Percentiles rank a stretch among this genome's conserved stretches.
Conservation (phyloP, 2,797 vertebrate species). For the Silurus aristotelis region DNA sequence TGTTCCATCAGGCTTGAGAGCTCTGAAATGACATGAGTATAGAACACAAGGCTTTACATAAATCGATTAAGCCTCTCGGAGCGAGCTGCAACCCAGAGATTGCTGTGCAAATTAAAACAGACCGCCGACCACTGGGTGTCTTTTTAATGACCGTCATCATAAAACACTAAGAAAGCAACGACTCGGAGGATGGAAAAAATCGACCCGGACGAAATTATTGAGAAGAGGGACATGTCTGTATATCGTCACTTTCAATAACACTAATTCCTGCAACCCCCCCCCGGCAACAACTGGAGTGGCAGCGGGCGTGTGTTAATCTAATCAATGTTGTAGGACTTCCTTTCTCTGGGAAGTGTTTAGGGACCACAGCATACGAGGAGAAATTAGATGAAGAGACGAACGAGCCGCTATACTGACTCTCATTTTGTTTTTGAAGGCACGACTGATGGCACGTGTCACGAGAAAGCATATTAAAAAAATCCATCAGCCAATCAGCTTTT, state of each 20-base stretch:
- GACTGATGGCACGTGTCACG: too few species aligned
- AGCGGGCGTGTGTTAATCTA: conserved; percentile 14
- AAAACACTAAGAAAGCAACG: not conserved
- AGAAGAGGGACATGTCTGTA: conserved; percentile 10
- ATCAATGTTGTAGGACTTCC: not conserved
- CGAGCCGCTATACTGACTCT: not conserved
- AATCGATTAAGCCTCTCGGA: conserved; percentile 10
- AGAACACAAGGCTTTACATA: not conserved
- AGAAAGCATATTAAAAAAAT: not conserved
- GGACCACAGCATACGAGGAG: not conserved
- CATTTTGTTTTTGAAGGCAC: not conserved
- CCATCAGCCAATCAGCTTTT: not conserved
- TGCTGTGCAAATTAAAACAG: conserved; percentile 21
- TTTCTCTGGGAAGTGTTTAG: not conserved
- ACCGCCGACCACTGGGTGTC: conserved; percentile 6
- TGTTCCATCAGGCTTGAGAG: not conserved
- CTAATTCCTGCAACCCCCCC: conserved; percentile 18
- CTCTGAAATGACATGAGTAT: not conserved
- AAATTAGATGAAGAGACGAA: conserved; percentile 9
- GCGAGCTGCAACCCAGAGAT: not conserved
- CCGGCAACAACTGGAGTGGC: not conserved
- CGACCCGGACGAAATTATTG: conserved; percentile 24
- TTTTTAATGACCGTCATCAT: conserved; percentile 20
- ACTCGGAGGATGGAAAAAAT: not conserved
- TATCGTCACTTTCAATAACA: conserved; percentile 24